Evolutionary conservation across 30 jellyfish, hydroid and myxozoan species (phyloP).

Genomic region (Cassiopea xamachana): DNA sequence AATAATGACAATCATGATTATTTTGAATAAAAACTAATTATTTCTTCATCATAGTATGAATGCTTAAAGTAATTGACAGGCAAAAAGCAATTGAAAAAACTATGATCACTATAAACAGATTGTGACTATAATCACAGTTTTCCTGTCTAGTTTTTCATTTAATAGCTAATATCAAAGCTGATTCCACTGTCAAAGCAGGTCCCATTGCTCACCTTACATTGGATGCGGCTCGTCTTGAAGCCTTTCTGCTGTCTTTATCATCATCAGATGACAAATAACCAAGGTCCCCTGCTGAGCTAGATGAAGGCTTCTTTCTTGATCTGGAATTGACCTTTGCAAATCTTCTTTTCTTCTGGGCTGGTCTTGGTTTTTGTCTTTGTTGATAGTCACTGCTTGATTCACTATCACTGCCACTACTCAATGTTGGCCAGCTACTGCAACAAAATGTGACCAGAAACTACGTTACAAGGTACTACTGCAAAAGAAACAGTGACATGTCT

Average conservation of each 20-base stretch:
- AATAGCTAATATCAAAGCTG: no score
- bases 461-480: background rate
- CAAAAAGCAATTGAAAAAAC: no score
- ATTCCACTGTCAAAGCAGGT: no score
- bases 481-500: no score
- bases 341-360: conserved; percentile 29
- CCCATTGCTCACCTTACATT: conserved; percentile 42
- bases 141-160: no score
- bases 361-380: conserved; percentile 64
- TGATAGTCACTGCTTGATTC: conserved; percentile 86
- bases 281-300: conserved; percentile 29
- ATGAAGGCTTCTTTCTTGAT: conserved; percentile 50
- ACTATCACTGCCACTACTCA: conserved; percentile 90
- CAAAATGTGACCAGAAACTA: background rate
- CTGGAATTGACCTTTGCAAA: conserved; percentile 8
- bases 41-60: no score
- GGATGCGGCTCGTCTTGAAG: conserved; percentile 60
- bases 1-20: no score
- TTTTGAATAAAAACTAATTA: no score
- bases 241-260: conserved; percentile 45
- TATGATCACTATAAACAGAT: no score
- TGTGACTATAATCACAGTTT: no score
- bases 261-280: conserved; percentile 42
- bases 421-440: conserved; percentile 87
- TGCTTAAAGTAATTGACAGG: no score